Base-by-base conservation (phyloP, 23 tunicate species). In the Ascidia mentula region DNA sequence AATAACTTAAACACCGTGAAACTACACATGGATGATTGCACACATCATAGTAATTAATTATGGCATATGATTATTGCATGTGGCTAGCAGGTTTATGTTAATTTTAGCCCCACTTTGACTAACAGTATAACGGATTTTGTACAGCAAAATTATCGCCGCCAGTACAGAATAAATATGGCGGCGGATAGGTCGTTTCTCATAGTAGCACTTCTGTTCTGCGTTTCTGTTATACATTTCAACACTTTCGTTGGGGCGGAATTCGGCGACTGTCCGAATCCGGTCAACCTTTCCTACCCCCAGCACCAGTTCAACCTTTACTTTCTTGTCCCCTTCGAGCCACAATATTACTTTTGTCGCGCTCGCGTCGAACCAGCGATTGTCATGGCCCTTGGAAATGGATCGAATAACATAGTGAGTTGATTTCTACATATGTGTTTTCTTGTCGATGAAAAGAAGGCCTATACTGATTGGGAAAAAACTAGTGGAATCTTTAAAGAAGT, bases 241-340 rank as follows among this genome's bases (percentile, higher is more conserved):
- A 28, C 13, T 6, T 3, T 3, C 2, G 13, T 9, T 28, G 65
- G 28, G 2, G 28, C 22, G 65, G 65, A 53, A 3, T 53, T 53
- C 65, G 65, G 65, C 13, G 13, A 5, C 24, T 53, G 65, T 9
- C 22, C 7, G 7, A 3, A 3, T 20, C 28, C 65, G 2, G 2
- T 6, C 13, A 53, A 53, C 65, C 13, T 53, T 53, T 20, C 28
- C 65, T 20, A 26, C 1, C 13, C 65, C 2, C n/a, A n/a, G n/a
- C 13, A 70, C 1, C 6, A 31, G 1, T 70, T 70, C 13, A 74
- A 74, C 28, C 34, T 74, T 38, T 74, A 37, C 40, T 37, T 74
- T 9, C 7, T 74, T 46, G 78, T 74, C n/a, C 78, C 78, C 3
- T 74, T 74, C 26, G 53, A 6, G 39, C 1, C 37, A 30, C 46